These are phyloP conservation scores for Serripes groenlandicus DNA, from an alignment of 2,888 invertebrate species.

Conservation along the genomic window DNA sequence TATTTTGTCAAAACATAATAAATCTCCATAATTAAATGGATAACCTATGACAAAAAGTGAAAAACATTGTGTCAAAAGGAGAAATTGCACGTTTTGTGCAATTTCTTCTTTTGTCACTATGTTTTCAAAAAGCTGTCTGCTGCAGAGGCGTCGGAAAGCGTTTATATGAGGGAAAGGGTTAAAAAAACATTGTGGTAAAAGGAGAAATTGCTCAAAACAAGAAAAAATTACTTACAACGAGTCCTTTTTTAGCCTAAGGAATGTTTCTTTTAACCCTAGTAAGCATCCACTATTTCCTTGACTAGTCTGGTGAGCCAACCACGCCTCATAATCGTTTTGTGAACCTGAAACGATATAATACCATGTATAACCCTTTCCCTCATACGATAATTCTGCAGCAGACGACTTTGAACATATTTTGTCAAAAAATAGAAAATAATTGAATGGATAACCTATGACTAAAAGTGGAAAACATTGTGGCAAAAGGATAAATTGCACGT, in stretches of 20 bases:
- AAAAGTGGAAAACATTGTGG: no score
- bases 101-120: constrained; percentile 5
- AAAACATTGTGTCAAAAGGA: not conserved
- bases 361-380: not conserved
- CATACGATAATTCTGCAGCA: not conserved
- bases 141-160: not conserved
- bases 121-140: no score
- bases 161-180: not conserved
- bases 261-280: constrained; percentile 80
- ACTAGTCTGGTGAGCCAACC: constrained; percentile 79
- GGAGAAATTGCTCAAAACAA: not conserved
- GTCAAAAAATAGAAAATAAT: no score
- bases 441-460: no score
- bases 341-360: constrained; percentile 68
- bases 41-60: no score
- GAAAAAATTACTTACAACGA: constrained; percentile 77
- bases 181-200: not conserved
- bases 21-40: no score
- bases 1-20: no score
- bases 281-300: constrained; percentile 79
- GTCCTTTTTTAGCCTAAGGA: constrained; percentile 80
- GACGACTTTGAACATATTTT: no score
- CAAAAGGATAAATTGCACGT: no score
- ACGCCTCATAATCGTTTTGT: constrained; percentile 80
- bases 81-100: not conserved